Conservation (phyloP, 2,797 vertebrate genomes). For the Calcarius lapponicus region DNA sequence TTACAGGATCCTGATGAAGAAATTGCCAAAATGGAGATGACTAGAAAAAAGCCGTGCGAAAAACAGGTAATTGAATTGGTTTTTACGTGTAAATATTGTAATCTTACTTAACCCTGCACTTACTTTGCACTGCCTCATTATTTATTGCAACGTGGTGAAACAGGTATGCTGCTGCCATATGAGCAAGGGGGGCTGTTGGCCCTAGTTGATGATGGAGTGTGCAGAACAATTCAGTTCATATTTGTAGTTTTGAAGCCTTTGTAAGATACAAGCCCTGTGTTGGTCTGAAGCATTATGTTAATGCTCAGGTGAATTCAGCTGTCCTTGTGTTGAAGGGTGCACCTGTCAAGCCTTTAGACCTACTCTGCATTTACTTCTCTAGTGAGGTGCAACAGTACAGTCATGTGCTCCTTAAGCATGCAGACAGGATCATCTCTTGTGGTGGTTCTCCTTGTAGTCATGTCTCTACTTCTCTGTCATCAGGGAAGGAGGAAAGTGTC, state of each 20-base stretch:
- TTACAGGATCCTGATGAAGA: conserved; percentile 91
- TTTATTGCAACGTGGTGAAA: rapidly evolving
- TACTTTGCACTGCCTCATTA: neutral
- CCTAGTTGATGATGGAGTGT: neutral
- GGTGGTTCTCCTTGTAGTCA: neutral
- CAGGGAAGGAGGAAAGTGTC: neutral
- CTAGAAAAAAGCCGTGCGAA: conserved; percentile 80
- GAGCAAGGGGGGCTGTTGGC: rapidly evolving
- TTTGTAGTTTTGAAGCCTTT: neutral
- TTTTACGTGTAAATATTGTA: neutral
- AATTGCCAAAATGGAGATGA: conserved; percentile 77
- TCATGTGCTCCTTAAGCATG: neutral
- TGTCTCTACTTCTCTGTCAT: rapidly evolving
- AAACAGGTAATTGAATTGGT: conserved; percentile 74
- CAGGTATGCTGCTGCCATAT: rapidly evolving
- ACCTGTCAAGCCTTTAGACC: neutral
- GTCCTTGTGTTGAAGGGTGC: neutral
- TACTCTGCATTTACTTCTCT: neutral
- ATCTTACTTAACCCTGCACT: rapidly evolving
- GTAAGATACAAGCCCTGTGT: neutral
- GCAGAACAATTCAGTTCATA: neutral
- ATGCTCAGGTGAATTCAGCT: neutral
- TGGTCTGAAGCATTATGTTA: neutral
- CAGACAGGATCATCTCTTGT: neutral
- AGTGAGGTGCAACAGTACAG: neutral